Conservation (phyloP, 2,888 invertebrate genomes). For the Palloptera scutellata region DNA sequence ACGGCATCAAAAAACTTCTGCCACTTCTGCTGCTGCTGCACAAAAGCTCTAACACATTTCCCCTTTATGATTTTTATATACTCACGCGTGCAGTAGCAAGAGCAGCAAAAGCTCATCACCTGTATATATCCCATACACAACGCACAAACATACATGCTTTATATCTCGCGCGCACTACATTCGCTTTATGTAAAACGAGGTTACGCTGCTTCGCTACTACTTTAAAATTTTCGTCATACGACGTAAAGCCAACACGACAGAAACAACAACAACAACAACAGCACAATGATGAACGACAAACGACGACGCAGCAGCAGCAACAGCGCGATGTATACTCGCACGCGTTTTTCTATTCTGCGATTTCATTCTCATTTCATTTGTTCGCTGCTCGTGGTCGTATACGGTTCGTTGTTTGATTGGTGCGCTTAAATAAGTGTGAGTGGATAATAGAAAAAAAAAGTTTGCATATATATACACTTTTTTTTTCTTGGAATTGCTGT, state of each 20-base stretch:
- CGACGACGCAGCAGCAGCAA: conserved; percentile 25
- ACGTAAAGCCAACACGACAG: conserved; percentile 31
- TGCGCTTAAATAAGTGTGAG: conserved; percentile 42
- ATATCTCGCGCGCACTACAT: too few relatives aligned
- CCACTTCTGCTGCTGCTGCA: too few relatives aligned
- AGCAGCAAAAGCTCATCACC: too few relatives aligned
- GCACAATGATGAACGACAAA: conserved; percentile 22
- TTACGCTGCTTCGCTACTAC: too few relatives aligned
- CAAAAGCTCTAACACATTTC: too few relatives aligned
- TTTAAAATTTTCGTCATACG: neutral
- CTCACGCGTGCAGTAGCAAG: too few relatives aligned
- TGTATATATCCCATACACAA: too few relatives aligned
- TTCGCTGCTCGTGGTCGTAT: conserved; percentile 56
- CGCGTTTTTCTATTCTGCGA: conserved; percentile 55
- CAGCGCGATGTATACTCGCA: conserved; percentile 41
- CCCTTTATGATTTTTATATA: too few relatives aligned
- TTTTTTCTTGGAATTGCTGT: conserved; percentile 1
- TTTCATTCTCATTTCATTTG: conserved; percentile 53
- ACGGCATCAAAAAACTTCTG: too few relatives aligned
- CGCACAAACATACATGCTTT: too few relatives aligned
- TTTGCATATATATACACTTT: neutral
- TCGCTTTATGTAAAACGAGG: too few relatives aligned
- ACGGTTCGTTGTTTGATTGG: conserved; percentile 51
- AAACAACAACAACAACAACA: conserved; percentile 28
- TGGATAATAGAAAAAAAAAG: conserved; percentile 18